Evolutionary conservation across 2,888 invertebrate species (phyloP), one percentile per base, ranked within the genome.

Genomic region (Eupithecia centaureata): DNA sequence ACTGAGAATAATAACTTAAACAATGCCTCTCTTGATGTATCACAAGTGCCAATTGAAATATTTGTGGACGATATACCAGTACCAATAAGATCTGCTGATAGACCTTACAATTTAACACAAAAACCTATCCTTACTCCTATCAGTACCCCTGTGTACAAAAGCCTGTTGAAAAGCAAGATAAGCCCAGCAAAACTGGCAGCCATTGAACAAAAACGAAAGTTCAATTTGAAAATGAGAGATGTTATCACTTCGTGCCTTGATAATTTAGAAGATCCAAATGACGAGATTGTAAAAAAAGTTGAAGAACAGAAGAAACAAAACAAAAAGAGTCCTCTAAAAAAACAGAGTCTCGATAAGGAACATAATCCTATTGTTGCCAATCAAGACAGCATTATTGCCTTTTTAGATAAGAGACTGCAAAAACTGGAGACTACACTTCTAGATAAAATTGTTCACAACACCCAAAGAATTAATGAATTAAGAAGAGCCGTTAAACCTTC

Each of bases 201-300:
- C 38, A 92, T 92, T 65, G 81, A 86, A 73, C 81, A 88, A 76
- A 93, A 93, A 74, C 83, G 93, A 68, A 85, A 87, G 68, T 92
- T 90, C 73, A 92, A 92, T 75, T 91, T 89, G 85, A 91, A 87
- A 74, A 72, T 93, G 56, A 83, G 85, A 76, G 90, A 92, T 74
- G 85, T 91, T 7, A 80, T 92, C 70, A 86, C 87, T 78, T 83
- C 86, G 35, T 87, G 87, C 74, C 75, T 91, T 47, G 86, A 86
- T 67, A 86, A 86, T 65, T 70, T 84, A 68, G 86, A 85, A 38
- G 79, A 82, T 18, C 72, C 74, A 35, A 71, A 74, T 35, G 69
- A 70, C 25, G 51, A 32, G 2, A 38, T 38, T 59, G 62, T 66
- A 51, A 77, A 70, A 12, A 73, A 71, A 58, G 68, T 75, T 61